Evolutionary conservation across 2,797 vertebrate species (phyloP).

Genomic region (Argentina silus): DNA sequence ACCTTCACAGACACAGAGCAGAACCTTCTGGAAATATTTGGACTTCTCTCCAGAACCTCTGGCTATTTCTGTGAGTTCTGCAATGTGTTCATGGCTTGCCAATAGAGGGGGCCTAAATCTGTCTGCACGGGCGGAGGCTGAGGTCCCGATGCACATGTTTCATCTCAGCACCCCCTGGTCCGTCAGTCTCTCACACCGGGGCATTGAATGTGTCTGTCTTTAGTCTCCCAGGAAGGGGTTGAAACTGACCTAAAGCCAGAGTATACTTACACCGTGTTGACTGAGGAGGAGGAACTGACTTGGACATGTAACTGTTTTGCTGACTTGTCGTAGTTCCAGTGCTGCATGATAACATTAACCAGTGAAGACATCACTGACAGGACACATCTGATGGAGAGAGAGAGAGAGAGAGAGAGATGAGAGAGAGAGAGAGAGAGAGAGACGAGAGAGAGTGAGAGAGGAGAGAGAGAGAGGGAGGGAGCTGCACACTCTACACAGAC

Average conservation of each 20-base stretch:
- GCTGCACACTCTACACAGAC: no score
- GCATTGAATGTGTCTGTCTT: slow-evolving; percentile 39
- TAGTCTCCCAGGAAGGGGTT: slow-evolving; percentile 35
- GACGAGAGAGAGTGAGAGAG: no score
- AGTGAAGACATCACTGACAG: slow-evolving; percentile 7
- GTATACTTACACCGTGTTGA: slow-evolving; percentile 37
- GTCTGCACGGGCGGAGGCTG: slow-evolving; percentile 48
- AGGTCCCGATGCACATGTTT: slow-evolving; percentile 50
- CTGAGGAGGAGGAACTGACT: slow-evolving; percentile 21
- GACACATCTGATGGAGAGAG: background rate
- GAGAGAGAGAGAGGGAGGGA: no score
- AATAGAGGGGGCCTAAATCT: slow-evolving; percentile 53
- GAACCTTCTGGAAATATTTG: slow-evolving; percentile 48
- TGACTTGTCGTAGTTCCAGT: slow-evolving; percentile 1
- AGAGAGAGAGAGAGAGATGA: no score
- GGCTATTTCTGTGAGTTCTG: slow-evolving; percentile 54
- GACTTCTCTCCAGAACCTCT: slow-evolving; percentile 46
- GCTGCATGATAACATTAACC: slow-evolving; percentile 31
- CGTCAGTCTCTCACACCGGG: slow-evolving; percentile 35
- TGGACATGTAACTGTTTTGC: slow-evolving; percentile 22
- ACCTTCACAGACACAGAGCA: slow-evolving; percentile 36
- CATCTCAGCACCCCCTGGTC: slow-evolving; percentile 49
- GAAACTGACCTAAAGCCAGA: slow-evolving; percentile 25
- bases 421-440: no score
- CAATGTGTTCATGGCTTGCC: slow-evolving; percentile 35